Evolutionary conservation across 1,140 invertebrate genomes (phyloP).

Genomic region (Drosophila micromelanica): DNA sequence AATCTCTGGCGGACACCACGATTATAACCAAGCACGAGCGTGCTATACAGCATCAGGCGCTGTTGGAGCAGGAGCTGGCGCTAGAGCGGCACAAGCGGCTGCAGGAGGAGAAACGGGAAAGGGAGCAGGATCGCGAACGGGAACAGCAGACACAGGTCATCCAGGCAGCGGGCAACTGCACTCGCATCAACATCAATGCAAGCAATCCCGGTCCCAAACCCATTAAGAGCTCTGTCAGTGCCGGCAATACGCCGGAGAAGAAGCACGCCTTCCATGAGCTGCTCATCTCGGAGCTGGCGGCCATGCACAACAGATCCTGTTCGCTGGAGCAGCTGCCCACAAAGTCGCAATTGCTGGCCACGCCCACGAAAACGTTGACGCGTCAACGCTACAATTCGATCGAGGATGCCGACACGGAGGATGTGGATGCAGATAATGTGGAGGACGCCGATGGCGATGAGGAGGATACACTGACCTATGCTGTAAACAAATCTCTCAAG

Average conservation of each 20-base stretch:
- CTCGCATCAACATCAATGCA: constrained; percentile 63
- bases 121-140: constrained; percentile 5
- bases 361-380: constrained; percentile 48
- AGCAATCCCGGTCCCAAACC: constrained; percentile 10
- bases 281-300: constrained; percentile 83
- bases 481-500: constrained; percentile 61
- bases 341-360: constrained; percentile 25
- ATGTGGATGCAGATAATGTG: constrained; percentile 79
- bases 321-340: constrained; percentile 78
- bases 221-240: constrained; percentile 57
- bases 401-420: constrained; percentile 71
- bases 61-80: constrained; percentile 66
- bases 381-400: constrained; percentile 74
- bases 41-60: constrained; percentile 68
- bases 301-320: constrained; percentile 78
- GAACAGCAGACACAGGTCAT: constrained; percentile 31
- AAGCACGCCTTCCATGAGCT: constrained; percentile 83
- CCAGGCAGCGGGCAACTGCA: constrained; percentile 58
- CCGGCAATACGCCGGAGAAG: constrained; percentile 75
- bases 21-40: constrained; percentile 81
- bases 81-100: constrained; percentile 53
- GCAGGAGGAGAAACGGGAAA: constrained; percentile 28
- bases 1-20: constrained; percentile 52
- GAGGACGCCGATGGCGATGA: constrained; percentile 78
- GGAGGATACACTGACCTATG: constrained; percentile 67